Conservation (phyloP, 2,888 invertebrate genomes). For the Argyresthia albistria region DNA sequence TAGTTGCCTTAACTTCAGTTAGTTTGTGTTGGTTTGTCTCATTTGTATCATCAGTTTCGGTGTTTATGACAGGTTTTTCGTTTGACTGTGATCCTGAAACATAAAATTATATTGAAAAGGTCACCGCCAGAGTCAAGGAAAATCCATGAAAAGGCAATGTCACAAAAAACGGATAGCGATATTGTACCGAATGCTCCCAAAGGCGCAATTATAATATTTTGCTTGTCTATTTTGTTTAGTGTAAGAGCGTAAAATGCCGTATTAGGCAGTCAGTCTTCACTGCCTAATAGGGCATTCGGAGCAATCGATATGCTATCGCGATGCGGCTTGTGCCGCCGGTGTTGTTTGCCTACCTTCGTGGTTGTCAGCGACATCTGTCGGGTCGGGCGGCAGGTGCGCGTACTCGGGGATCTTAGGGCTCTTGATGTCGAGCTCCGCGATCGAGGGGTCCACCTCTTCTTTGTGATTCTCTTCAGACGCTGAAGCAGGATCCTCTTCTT, state of each 20-base stretch:
- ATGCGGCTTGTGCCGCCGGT: no score
- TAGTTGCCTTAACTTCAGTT: neutral
- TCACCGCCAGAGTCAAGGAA: neutral
- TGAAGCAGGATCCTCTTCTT: no score
- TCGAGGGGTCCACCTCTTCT: constrained; percentile 28
- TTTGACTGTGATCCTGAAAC: neutral
- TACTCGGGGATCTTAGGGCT: constrained; percentile 55
- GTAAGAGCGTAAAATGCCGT: no score
- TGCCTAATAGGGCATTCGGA: no score
- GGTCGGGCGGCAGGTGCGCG: constrained; percentile 55
- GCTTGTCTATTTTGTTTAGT: no score
- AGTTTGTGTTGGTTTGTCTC: neutral
- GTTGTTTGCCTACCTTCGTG: constrained; percentile 14
- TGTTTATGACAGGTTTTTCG: neutral
- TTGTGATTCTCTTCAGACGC: constrained; percentile 10
- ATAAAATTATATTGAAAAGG: no score
- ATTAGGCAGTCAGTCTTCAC: no score
- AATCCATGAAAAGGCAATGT: neutral
- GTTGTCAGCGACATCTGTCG: constrained; percentile 18
- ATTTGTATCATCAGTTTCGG: neutral
- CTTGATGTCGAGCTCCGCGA: constrained; percentile 34
- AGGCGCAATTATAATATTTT: no score
- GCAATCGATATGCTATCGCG: no score
- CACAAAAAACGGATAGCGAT: no score
- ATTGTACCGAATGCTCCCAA: no score